These are phyloP conservation scores for Poecilia wingei DNA, from an alignment of 2,797 vertebrate genomes.

Conservation along the genomic window DNA sequence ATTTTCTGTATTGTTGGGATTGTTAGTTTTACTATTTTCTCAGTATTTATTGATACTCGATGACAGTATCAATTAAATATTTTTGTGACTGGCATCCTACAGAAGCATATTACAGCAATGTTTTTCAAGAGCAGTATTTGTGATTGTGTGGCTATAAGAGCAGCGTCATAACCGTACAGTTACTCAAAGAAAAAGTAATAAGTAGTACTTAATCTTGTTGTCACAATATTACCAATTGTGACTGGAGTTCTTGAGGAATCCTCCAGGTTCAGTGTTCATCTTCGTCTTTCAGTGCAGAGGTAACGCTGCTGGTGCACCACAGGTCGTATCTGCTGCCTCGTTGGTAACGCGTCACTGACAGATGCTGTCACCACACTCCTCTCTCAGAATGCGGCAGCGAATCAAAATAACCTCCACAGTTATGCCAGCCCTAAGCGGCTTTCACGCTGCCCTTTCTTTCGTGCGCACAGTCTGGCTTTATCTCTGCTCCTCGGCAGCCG, in stretches of 20 bases:
- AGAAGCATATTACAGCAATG: too few species aligned
- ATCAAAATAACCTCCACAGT: constrained; percentile 76
- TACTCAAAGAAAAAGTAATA: too few species aligned
- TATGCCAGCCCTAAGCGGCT: constrained; percentile 41
- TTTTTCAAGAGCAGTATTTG: too few species aligned
- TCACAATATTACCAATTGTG: not conserved
- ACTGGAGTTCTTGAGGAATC: not conserved
- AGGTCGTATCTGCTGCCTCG: constrained; percentile 54
- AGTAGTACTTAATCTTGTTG: too few species aligned
- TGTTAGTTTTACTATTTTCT: too few species aligned
- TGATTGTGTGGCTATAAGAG: too few species aligned
- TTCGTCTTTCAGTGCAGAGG: constrained; percentile 27
- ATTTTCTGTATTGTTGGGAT: too few species aligned
- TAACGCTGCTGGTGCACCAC: constrained; percentile 45
- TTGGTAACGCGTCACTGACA: constrained; percentile 68
- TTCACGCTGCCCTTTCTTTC: constrained; percentile 30
- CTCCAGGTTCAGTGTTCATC: not conserved
- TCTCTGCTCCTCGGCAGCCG: constrained; percentile 23
- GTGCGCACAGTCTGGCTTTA: constrained; percentile 18
- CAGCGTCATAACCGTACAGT: too few species aligned
- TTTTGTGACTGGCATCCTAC: too few species aligned
- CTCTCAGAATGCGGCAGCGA: constrained; percentile 71
- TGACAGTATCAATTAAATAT: too few species aligned
- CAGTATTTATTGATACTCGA: too few species aligned
- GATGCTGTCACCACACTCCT: constrained; percentile 74